These are phyloP conservation scores for Actinopyga echinites DNA, from an alignment of 53 echinoderm and acorn worm genomes.

Conservation along the genomic window DNA sequence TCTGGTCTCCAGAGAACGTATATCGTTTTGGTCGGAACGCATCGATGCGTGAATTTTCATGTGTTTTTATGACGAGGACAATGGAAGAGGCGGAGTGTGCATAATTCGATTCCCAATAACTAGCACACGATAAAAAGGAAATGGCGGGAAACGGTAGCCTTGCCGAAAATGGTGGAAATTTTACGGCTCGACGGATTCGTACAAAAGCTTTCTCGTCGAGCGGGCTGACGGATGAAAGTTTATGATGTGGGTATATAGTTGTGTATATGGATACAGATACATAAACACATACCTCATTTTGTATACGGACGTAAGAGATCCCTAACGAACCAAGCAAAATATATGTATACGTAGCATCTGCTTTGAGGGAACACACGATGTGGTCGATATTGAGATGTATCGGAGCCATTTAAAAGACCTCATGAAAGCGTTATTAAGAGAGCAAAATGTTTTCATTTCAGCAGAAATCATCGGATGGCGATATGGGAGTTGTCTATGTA, in stretches of 20 bases:
- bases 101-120: slow-evolving; percentile 31
- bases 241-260: background rate
- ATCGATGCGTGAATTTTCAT: slow-evolving; percentile 28
- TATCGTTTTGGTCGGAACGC: slow-evolving; percentile 30
- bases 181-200: slow-evolving; percentile 1
- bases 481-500: too few relatives aligned
- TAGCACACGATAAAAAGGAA: slow-evolving; percentile 30
- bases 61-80: slow-evolving; percentile 13
- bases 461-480: background rate
- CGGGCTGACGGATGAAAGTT: background rate
- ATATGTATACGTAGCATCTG: background rate
- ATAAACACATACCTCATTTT: background rate
- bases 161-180: slow-evolving; percentile 2
- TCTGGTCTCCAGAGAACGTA: slow-evolving; percentile 23
- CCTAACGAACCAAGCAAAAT: too few relatives aligned
- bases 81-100: background rate
- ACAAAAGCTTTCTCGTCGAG: background rate
- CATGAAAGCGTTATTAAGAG: slow-evolving; percentile 29
- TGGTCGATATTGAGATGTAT: slow-evolving; percentile 19
- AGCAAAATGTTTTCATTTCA: background rate
- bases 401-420: slow-evolving; percentile 7
- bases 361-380: background rate
- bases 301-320: too few relatives aligned
- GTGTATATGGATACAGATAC: background rate
- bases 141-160: slow-evolving; percentile 26